phyloP scores from a whole-genome alignment of 2,888 invertebrate species.

The Ethmia dodecea region DNA sequence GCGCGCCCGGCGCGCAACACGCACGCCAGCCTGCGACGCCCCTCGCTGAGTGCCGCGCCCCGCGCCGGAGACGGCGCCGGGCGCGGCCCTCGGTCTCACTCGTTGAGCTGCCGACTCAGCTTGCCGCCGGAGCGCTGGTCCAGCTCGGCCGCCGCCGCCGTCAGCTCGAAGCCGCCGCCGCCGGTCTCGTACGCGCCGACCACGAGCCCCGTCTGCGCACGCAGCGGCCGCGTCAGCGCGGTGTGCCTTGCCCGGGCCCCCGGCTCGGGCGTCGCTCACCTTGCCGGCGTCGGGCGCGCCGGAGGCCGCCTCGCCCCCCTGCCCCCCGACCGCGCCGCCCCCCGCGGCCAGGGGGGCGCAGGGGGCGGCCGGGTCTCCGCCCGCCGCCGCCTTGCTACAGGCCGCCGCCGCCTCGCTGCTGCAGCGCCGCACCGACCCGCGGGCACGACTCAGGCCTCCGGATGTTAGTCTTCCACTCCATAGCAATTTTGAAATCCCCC shows the following conservation, averaged over 20 bases:
- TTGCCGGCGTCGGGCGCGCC: neutral
- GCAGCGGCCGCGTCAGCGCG: neutral
- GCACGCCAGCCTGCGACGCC: conserved; percentile 33
- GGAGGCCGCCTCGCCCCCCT: neutral
- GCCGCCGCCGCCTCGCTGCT: neutral
- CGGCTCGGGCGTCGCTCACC: no score
- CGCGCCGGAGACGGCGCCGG: neutral
- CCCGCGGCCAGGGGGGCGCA: no score
- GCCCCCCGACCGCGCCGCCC: neutral
- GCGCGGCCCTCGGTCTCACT: conserved; percentile 64
- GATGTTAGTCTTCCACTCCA: neutral
- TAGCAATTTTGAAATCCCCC: no score
- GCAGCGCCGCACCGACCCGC: neutral
- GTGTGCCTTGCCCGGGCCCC: no score
- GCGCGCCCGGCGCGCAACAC: conserved; percentile 48
- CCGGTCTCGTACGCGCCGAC: conserved; percentile 69
- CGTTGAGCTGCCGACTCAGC: conserved; percentile 62
- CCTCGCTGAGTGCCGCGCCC: neutral
- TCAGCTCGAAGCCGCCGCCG: conserved; percentile 51
- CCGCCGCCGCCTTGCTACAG: neutral
- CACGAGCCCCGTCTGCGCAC: conserved; percentile 32
- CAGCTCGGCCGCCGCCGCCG: conserved; percentile 64
- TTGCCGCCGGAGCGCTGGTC: conserved; percentile 72
- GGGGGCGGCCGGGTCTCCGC: neutral
- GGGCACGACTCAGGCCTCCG: neutral